phyloP scores from a whole-genome alignment of 2,888 invertebrate species.

The Cheilosia soror region DNA sequence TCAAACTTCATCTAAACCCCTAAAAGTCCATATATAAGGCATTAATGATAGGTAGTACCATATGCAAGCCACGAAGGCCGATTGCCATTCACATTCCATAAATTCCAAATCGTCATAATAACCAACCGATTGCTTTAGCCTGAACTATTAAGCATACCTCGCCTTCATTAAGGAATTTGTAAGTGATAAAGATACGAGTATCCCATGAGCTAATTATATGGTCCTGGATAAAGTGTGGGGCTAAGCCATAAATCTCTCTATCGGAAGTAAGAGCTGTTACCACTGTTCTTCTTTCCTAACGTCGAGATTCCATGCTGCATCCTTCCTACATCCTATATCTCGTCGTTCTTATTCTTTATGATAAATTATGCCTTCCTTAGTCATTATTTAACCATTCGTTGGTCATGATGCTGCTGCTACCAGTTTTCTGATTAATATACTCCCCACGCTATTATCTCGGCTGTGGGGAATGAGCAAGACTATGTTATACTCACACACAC shows the following conservation, averaged over 20 bases:
- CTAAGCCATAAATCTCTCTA: slow-evolving; percentile 47
- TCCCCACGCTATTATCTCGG: slow-evolving; percentile 29
- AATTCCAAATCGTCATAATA: too few species aligned
- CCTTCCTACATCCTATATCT: slow-evolving; percentile 26
- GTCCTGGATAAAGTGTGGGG: background rate
- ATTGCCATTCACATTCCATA: too few species aligned
- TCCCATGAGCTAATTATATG: slow-evolving; percentile 37
- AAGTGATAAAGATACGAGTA: slow-evolving; percentile 4
- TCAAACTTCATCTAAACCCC: too few species aligned
- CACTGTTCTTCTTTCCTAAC: slow-evolving; percentile 1
- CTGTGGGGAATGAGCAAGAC: too few species aligned
- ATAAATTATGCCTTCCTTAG: slow-evolving; percentile 47
- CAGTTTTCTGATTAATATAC: slow-evolving; percentile 31
- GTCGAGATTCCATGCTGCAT: slow-evolving; percentile 15
- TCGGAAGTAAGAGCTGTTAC: slow-evolving; percentile 43
- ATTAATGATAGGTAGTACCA: too few species aligned
- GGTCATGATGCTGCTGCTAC: slow-evolving; percentile 26
- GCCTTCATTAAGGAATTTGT: slow-evolving; percentile 20
- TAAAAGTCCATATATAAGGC: too few species aligned
- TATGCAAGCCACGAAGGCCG: too few species aligned
- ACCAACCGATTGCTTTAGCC: too few species aligned
- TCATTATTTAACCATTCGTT: slow-evolving; percentile 42
- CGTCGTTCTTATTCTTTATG: slow-evolving; percentile 18
- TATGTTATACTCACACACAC: too few species aligned
- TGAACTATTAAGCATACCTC: background rate